phyloP scores from a whole-genome alignment of 2,888 invertebrate genomes.

The Esperia sulphurella region DNA sequence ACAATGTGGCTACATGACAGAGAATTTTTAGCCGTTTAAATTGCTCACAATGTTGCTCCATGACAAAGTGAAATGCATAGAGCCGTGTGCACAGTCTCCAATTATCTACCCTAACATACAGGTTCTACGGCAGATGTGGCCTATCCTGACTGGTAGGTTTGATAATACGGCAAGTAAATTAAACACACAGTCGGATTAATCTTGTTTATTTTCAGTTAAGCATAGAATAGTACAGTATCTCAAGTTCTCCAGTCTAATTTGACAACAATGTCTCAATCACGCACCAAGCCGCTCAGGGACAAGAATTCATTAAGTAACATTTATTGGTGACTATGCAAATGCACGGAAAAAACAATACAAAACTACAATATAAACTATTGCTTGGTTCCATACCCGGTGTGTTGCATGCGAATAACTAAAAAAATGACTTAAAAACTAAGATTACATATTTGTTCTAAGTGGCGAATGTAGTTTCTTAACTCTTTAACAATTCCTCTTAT shows the following conservation, averaged over 20 bases:
- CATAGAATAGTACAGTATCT: conserved; percentile 76
- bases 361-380: conserved; percentile 9
- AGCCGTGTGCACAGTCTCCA: too few relatives aligned
- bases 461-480: conserved; percentile 28
- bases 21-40: too few relatives aligned
- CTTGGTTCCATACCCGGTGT: conserved; percentile 24
- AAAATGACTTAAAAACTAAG: conserved; percentile 30
- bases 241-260: conserved; percentile 66
- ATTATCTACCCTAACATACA: too few relatives aligned
- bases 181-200: conserved; percentile 54
- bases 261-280: conserved; percentile 50
- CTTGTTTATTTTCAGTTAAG: conserved; percentile 77
- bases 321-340: conserved; percentile 35
- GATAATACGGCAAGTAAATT: background rate
- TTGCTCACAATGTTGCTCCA: too few relatives aligned
- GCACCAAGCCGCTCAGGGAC: conserved; percentile 47
- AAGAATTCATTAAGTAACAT: conserved; percentile 35
- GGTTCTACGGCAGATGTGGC: too few relatives aligned
- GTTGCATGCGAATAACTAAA: conserved; percentile 33
- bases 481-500: conserved; percentile 47
- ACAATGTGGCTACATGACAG: too few relatives aligned
- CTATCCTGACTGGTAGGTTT: too few relatives aligned
- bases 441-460: conserved; percentile 59
- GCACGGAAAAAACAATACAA: conserved; percentile 27
- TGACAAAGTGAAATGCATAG: too few relatives aligned